Evolutionary conservation across 2,888 invertebrate genomes (phyloP), one percentile per base, ranked within the genome.

Genomic region (Leucophenga montana): DNA sequence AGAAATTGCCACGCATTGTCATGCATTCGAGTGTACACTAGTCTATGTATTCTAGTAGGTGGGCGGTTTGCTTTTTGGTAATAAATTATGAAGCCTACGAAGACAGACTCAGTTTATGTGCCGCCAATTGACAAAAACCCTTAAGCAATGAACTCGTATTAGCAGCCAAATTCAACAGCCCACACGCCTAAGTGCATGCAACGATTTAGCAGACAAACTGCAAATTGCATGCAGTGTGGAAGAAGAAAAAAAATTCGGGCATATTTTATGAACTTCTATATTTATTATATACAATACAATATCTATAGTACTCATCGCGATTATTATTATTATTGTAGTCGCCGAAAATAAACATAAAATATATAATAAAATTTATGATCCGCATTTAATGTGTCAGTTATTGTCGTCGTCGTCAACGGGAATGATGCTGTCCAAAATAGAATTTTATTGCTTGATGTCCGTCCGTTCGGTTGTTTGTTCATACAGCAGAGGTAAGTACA

Each of bases 341-440:
- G 77, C 82, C 76, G 59, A 79, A 82, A 39, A 77, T 78, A 79
- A 82, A 78, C 73, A 78, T 78, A 80, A 83, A 77, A 84, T 53
- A 83, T 78, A 77, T 78, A 84, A 85, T 80, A 77, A 83, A 84
- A 84, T 84, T 84, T 84, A 84, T 84, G 85, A 84, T 77, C 81
- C 83, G 85, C 77, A 83, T 81, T 84, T 85, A 85, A 84, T 84
- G 84, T 84, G 62, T 64, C 62, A 64, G 61, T 16, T 16, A 27
- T 64, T 48, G 62, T 48, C 50, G 50, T 50, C 5, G 50, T 50
- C 48, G 48, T n/a, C 62, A 14, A 22, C 27, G 31, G n/a, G 44
- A 18, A 4, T 18, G 16, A 13, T 5, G 39, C 39, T 39, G 39
- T 39, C 39, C 27, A 11, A 39, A 39, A 39, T 39, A 8, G 39